phyloP scores from a whole-genome alignment of 2,113 vertebrate genomes.

The Bostrychus sinensis region DNA sequence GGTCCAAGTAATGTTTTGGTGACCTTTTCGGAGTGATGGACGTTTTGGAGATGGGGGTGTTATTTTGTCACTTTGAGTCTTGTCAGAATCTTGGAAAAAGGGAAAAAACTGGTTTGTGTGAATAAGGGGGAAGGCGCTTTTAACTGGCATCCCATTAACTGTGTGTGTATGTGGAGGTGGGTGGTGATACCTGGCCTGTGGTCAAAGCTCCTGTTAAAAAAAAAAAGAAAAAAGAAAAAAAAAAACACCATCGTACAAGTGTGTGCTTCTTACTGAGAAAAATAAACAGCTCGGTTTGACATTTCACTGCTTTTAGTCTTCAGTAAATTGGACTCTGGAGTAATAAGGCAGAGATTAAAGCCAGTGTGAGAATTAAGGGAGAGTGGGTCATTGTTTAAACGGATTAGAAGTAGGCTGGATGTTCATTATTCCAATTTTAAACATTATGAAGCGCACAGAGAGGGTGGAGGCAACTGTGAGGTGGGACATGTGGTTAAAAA shows the following conservation, averaged over 20 bases:
- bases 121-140: conserved; percentile 19
- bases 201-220: conserved; percentile 6
- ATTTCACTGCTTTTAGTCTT: no score
- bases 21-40: conserved; percentile 59
- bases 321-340: no score
- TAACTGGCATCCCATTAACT: conserved; percentile 34
- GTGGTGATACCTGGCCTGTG: neutral
- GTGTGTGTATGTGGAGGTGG: conserved; percentile 3
- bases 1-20: conserved; percentile 37
- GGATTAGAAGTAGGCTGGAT: no score
- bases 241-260: neutral
- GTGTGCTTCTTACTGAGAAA: neutral
- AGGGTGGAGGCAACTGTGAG: no score
- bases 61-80: conserved; percentile 50
- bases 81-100: conserved; percentile 27
- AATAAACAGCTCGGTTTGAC: neutral
- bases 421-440: no score
- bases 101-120: conserved; percentile 12
- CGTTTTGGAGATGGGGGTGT: conserved; percentile 35
- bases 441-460: no score
- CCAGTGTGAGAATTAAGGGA: no score
- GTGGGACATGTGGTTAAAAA: no score
- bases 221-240: conserved; percentile 9
- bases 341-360: no score
- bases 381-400: no score